Conservation (phyloP, 2,113 vertebrate species). For the Chamaea fasciata region DNA sequence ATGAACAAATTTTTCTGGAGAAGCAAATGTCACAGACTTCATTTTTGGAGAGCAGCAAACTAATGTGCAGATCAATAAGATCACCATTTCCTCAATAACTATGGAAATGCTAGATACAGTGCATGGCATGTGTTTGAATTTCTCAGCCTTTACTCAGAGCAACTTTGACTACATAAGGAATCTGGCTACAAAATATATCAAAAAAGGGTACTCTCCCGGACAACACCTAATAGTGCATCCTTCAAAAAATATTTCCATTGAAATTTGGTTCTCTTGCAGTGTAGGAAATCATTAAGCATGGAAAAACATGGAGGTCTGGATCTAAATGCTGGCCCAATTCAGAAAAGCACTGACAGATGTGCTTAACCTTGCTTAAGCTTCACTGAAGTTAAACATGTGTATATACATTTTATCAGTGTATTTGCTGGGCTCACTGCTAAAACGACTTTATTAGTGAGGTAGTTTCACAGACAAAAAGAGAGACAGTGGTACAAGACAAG, state of each 20-base stretch:
- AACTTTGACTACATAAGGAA: not conserved
- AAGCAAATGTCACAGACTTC: slow-evolving; percentile 20
- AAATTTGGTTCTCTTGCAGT: not conserved
- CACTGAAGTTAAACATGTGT: not conserved
- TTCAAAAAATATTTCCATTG: not conserved
- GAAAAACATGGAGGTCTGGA: not conserved
- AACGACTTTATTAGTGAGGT: not conserved
- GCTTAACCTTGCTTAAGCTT: not conserved
- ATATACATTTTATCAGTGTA: not conserved
- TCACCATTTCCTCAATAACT: not conserved
- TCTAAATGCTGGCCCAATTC: not conserved
- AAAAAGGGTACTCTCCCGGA: not conserved
- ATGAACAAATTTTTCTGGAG: not conserved
- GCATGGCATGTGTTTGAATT: not conserved
- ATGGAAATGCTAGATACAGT: not conserved
- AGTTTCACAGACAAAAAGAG: not conserved
- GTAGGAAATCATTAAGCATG: not conserved
- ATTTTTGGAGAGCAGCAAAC: not conserved
- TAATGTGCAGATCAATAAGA: slow-evolving; percentile 21
- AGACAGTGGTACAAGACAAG: not conserved
- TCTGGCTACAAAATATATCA: not conserved
- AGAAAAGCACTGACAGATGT: not conserved
- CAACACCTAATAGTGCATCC: not conserved
- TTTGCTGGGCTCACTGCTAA: not conserved
- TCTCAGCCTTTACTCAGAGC: not conserved